Conservation (phyloP, 2,888 invertebrate species). For the Oxyscelio sp. region DNA sequence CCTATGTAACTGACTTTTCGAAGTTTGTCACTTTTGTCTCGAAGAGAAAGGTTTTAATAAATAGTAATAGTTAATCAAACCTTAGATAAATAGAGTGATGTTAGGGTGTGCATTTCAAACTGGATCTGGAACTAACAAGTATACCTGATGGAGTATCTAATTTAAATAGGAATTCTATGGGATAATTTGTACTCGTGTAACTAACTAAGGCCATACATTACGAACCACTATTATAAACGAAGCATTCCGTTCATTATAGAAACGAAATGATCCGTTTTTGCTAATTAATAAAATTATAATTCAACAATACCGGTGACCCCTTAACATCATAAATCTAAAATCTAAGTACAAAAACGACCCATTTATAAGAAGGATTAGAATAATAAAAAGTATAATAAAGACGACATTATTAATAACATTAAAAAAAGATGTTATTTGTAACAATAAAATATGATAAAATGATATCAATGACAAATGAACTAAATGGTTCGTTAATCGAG, state of each 20-base stretch:
- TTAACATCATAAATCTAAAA: not conserved
- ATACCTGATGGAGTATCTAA: conserved; percentile 61
- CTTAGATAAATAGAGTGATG: too few relatives aligned
- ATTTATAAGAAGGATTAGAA: conserved; percentile 5
- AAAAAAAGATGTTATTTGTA: too few relatives aligned
- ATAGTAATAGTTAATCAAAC: too few relatives aligned
- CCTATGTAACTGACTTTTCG: too few relatives aligned
- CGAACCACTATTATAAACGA: conserved; percentile 26
- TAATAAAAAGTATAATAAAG: conserved; percentile 2
- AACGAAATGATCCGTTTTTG: not conserved
- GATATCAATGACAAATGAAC: too few relatives aligned
- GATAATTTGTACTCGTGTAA: conserved; percentile 50
- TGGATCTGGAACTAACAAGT: conserved; percentile 51
- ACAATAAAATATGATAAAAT: too few relatives aligned
- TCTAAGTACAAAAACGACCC: not conserved
- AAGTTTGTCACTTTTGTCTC: too few relatives aligned
- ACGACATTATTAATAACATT: too few relatives aligned
- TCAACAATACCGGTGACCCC: not conserved
- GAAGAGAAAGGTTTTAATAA: too few relatives aligned
- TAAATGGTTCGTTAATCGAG: too few relatives aligned
- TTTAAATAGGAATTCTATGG: conserved; percentile 61
- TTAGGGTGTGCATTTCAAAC: conserved; percentile 42
- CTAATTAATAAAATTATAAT: not conserved
- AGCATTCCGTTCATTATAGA: conserved; percentile 10
- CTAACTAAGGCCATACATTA: conserved; percentile 55